Evolutionary conservation across 2,888 invertebrate genomes (phyloP).

Genomic region (Linyphia triangularis): DNA sequence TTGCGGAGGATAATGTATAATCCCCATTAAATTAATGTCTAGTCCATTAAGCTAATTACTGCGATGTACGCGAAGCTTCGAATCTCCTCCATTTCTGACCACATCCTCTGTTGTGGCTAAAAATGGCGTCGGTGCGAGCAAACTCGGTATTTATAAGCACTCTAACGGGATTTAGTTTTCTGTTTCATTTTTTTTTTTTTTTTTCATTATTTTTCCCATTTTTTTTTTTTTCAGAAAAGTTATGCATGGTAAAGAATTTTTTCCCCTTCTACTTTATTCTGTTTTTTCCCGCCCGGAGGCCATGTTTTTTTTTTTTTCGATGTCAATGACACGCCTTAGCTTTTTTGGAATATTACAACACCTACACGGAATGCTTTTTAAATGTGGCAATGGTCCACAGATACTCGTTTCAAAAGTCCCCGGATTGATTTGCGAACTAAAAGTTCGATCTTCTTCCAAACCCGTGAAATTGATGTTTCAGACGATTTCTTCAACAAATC

Average conservation of each 20-base stretch:
- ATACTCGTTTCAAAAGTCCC: no score
- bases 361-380: no score
- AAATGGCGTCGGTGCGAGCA: neutral
- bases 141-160: neutral
- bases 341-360: constrained; percentile 39
- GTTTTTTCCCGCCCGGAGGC: constrained; percentile 15
- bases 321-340: constrained; percentile 57
- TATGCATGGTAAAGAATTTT: constrained; percentile 46
- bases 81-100: neutral
- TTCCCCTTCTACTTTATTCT: neutral
- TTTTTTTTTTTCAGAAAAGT: constrained; percentile 45
- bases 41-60: constrained; percentile 1
- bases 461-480: no score
- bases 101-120: neutral
- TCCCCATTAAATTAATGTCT: constrained; percentile 3
- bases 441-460: no score
- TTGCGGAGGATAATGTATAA: neutral
- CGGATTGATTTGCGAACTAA: no score
- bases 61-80: neutral
- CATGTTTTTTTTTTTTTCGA: constrained; percentile 55
- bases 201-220: constrained; percentile 41
- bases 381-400: no score
- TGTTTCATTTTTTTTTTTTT: constrained; percentile 43
- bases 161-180: constrained; percentile 65
- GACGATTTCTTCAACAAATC: no score